Evolutionary conservation across 2,113 vertebrate genomes (phyloP), one percentile per base, ranked within the genome.

Genomic region (Oryzias curvinotus): DNA sequence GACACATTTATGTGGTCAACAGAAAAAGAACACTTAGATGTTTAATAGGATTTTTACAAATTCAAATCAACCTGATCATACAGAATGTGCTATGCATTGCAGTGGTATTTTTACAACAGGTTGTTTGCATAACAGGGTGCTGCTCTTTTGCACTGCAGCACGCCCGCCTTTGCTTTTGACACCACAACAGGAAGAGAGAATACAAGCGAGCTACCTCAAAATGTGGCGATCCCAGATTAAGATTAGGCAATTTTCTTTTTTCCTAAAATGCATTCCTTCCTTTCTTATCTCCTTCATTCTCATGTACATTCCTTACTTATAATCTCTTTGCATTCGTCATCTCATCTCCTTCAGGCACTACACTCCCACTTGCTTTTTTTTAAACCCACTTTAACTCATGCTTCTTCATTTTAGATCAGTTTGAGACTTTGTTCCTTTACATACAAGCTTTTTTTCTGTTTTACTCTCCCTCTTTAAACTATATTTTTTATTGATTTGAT

Each of bases 201-300:
- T 58, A 47, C 13, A 43, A 3, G 0, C 25, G 5, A 17, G 60
- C 64, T 61, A 55, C 45, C 65, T 73, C 26, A 17, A 80, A 28
- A 80, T 3, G 68, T n/a, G 47, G n/a, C 44, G 77, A 88, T 87
- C 55, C 62, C 62, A 61, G 60, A 82, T 82, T 65, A 64, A 83
- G 80, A 87, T 87, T 73, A 80, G 28, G 50, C 60, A 75, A 68
- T 41, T 30, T 69, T 68, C 59, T 41, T 30, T 69, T 68, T 62
- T 45, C 70, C 58, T 12, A 61, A 14, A 30, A 17, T 42, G 48
- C 80, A 89, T 85, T 86, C 88, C 79, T 85, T 63, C 70, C 44
- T 48, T 2, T 23, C 71, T 84, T 82, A 82, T 82, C 79, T 77
- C 51, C 25, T 14, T 21, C 44, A 16, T 42, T 17, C 13, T 10